These are phyloP conservation scores for Tursiops truncatus DNA, from an alignment of 2,113 vertebrate species.

Conservation along the genomic window DNA sequence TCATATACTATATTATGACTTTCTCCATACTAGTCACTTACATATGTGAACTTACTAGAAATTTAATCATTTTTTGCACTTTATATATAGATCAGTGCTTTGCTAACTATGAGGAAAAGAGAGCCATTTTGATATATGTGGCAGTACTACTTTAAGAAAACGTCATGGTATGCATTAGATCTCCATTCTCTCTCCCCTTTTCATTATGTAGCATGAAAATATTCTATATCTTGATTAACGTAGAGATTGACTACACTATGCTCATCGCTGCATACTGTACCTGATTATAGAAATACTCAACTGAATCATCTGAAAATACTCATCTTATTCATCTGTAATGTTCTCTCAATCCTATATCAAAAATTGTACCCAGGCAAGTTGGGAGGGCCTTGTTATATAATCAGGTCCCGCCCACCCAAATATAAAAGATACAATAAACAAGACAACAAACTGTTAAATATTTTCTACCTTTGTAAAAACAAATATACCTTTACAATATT, in stretches of 20 bases:
- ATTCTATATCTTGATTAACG: background rate
- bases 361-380: background rate
- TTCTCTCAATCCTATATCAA: background rate
- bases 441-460: background rate
- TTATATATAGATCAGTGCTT: background rate
- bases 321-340: background rate
- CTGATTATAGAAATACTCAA: background rate
- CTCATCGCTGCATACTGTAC: background rate
- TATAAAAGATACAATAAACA: background rate
- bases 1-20: background rate
- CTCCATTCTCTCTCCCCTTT: background rate
- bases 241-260: background rate
- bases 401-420: background rate
- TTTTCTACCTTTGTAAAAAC: background rate
- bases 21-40: slow-evolving; percentile 35
- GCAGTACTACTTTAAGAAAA: background rate
- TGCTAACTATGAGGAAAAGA: background rate
- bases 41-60: slow-evolving; percentile 31
- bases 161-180: background rate
- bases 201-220: background rate
- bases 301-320: background rate
- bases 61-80: slow-evolving; percentile 44
- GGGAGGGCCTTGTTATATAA: background rate
- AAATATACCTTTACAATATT: background rate
- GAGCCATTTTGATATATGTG: background rate